Evolutionary conservation across 2,888 invertebrate genomes (phyloP).

Genomic region (Hoplodrina ambigua): DNA sequence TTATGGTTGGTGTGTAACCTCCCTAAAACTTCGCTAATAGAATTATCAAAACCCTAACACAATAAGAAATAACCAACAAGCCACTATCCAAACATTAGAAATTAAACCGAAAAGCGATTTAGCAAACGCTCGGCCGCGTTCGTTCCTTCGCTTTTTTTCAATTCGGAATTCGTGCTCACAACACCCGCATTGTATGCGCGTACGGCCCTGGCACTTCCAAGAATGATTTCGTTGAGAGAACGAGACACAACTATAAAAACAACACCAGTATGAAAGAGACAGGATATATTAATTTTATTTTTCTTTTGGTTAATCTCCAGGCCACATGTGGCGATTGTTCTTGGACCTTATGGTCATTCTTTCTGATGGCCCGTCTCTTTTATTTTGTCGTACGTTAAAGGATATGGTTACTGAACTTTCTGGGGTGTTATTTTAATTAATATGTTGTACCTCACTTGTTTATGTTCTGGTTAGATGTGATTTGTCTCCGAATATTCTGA

Average conservation of each 20-base stretch:
- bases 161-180: constrained; percentile 86
- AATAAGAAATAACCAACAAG: constrained; percentile 42
- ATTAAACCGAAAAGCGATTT: constrained; percentile 77
- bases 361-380: constrained; percentile 71
- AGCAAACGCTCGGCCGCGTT: constrained; percentile 77
- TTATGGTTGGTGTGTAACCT: neutral
- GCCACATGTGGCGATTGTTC: constrained; percentile 90
- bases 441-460: constrained; percentile 77
- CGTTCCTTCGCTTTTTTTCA: constrained; percentile 78
- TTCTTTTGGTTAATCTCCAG: constrained; percentile 88
- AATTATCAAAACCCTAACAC: constrained; percentile 48
- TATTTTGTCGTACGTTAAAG: constrained; percentile 66
- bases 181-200: constrained; percentile 88
- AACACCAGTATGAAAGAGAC: constrained; percentile 65
- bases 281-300: constrained; percentile 84
- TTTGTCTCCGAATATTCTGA: constrained; percentile 63
- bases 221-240: constrained; percentile 86
- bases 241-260: constrained; percentile 68
- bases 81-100: constrained; percentile 69
- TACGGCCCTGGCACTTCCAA: constrained; percentile 86
- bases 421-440: constrained; percentile 87
- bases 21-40: constrained; percentile 38
- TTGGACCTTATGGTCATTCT: constrained; percentile 89
- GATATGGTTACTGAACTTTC: constrained; percentile 82
- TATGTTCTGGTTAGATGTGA: constrained; percentile 63